phyloP scores from a whole-genome alignment of 2,888 invertebrate genomes.

The Elgonia sp. region DNA sequence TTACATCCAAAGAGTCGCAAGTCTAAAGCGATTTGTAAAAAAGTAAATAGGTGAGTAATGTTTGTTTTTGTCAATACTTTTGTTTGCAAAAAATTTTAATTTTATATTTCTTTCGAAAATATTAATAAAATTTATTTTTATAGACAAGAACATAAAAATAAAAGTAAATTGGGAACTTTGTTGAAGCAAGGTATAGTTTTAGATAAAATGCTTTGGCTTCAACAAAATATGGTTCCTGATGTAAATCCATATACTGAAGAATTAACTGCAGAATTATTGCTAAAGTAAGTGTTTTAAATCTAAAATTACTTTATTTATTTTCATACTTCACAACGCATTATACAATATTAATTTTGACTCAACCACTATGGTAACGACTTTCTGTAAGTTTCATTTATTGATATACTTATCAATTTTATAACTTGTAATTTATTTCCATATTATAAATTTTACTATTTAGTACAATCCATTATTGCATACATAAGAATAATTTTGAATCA shows the following conservation, averaged over 20 bases:
- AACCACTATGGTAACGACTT: too few relatives aligned
- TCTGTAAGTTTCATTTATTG: too few relatives aligned
- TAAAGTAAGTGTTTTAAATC: slow-evolving; percentile 86
- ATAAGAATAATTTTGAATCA: too few relatives aligned
- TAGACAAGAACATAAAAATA: slow-evolving; percentile 88
- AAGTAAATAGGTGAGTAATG: slow-evolving; percentile 89
- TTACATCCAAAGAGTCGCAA: slow-evolving; percentile 95
- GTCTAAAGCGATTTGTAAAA: slow-evolving; percentile 91
- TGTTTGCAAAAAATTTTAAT: neutral
- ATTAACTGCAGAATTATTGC: slow-evolving; percentile 89
- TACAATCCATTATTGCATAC: too few relatives aligned
- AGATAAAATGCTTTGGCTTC: slow-evolving; percentile 94
- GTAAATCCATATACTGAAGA: slow-evolving; percentile 88
- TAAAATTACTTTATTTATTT: too few relatives aligned
- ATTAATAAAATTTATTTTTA: slow-evolving; percentile 73
- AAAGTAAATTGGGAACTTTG: slow-evolving; percentile 89
- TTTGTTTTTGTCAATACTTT: neutral
- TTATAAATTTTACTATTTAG: too few relatives aligned
- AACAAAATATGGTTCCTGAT: slow-evolving; percentile 89
- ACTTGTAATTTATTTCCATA: too few relatives aligned
- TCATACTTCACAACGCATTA: too few relatives aligned
- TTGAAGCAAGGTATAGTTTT: slow-evolving; percentile 92
- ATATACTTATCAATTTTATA: too few relatives aligned
- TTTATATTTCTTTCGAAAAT: slow-evolving; percentile 10
- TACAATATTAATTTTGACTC: too few relatives aligned